Evolutionary conservation across 2,113 vertebrate species (phyloP), one percentile per base, ranked within the genome.

Genomic region (Rafetus swinhoei): DNA sequence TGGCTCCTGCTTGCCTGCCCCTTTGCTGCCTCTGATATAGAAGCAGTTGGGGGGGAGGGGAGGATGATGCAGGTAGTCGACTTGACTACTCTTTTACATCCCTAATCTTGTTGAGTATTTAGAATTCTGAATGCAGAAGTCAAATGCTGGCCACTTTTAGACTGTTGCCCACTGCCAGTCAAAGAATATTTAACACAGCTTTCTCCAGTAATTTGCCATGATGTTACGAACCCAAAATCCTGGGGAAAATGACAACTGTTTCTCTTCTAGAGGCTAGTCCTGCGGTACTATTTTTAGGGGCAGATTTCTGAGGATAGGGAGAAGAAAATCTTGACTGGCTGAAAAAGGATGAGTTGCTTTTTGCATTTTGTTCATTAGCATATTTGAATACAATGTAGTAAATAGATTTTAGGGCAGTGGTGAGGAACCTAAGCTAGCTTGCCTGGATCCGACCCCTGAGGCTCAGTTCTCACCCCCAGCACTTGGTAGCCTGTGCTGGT

Each of bases 131-230:
- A 69, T 88, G 60, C n/a, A 54, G 59, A 79, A 81, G 82, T 82
- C 59, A 60, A 88, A 82, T 89, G 57, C 85, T 74, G 89, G 35
- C 55, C 29, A 21, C 18, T 72, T 95, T 95, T 59, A 39, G 18
- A 85, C 4, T 89, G 95, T 88, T 80, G 77, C 94, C 82, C 81
- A 72, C 93, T 53, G 83, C 59, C 39, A 95, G 12, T 69, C 22
- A 3, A 92, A 60, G 65, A 72, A 72, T n/a, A 72, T 16, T 9
- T 16, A 72, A 35, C 18, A 13, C 10, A 9, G 25, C 22, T 21
- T 39, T 39, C 5, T 50, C 74, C 13, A 27, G 74, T 77, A 77
- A 35, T 50, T 77, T 24, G 22, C 22, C 35, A 8, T 77, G n/a
- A 15, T 72, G 65, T 8, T 90, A 65, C 10, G 90, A 57, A 90